A percentile compares a stretch with the other conserved stretches of the same genome.
These are phyloP conservation scores for Avahi laniger DNA, from an alignment of 2,797 vertebrate genomes.

Conservation along the genomic window DNA sequence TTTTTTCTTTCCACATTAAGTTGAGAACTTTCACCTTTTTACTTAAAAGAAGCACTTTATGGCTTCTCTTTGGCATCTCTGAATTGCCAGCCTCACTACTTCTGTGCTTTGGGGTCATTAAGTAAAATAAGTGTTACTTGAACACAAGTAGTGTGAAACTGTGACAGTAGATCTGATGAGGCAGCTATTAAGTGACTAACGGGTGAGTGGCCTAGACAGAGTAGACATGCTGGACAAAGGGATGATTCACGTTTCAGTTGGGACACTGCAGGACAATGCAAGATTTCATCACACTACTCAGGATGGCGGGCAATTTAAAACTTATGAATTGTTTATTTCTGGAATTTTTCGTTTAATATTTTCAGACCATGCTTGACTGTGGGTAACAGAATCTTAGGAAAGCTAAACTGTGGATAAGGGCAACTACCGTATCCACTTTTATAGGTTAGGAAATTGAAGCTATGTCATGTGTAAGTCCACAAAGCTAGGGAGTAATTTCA, in stretches of 20 bases:
- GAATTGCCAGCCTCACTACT: neutral
- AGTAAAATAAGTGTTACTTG: neutral
- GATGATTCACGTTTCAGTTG: neutral
- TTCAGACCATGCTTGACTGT: neutral
- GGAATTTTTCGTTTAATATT: neutral
- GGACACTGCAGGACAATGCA: neutral
- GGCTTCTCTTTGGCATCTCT: neutral
- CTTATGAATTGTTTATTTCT: neutral
- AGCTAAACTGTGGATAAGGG: neutral
- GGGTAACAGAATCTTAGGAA: neutral
- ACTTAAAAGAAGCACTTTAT: neutral
- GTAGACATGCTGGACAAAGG: neutral
- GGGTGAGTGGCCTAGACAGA: neutral
- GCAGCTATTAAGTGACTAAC: neutral
- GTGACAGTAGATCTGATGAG: neutral
- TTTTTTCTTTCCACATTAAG: neutral
- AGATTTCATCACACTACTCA: neutral
- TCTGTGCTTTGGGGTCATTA: neutral
- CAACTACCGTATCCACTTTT: neutral
- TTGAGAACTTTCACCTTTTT: neutral
- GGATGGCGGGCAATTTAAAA: neutral
- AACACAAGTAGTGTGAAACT: neutral
- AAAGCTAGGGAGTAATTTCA: neutral
- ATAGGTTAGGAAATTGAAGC: slow-evolving; percentile 3
- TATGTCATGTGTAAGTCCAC: neutral